Base-by-base conservation (phyloP, 2,888 invertebrate genomes). In the Eudemis profundana region DNA sequence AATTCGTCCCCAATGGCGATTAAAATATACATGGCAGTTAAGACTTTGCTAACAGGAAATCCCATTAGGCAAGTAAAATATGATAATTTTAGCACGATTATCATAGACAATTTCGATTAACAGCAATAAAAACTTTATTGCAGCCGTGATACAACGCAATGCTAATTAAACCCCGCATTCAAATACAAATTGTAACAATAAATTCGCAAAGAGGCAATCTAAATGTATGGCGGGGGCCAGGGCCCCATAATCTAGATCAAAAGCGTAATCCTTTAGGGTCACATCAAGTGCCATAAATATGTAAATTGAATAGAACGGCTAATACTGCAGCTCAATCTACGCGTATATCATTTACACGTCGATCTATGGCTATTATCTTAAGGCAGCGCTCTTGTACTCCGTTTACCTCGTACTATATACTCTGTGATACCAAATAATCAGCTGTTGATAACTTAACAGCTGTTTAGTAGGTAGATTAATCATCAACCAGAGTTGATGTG, bases 251-350 rank as follows among this genome's bases (percentile, higher is more conserved):
- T 67, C 69, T 70, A 68, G 68, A 69, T 69, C 70, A 67, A 61
- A 70, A 50, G 66, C 54, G 65, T 70, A 70, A 73, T 66, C 70
- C 63, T 66, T 68, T 65, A 67, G 67, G 69, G 67, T 69, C 68
- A 68, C 51, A 69, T 70, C 63, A 64, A 40, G 63, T 42, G 60
- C 68, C 60, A 72, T 74, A 68, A 74, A 70, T 74, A 66, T 68
- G 69, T 61, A 70, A 68, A 71, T 69, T 68, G 62, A 67, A 67
- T 67, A 46, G 63, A 60, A 64, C 60, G 54, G 50, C 65, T 69
- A 69, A 66, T 67, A 59, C 46, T 44, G 29, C 59, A 49, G 33
- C 36, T 51, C 47, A 64, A 67, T 67, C 64, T 64, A 67, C 29
- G 36, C 54, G 21, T 67, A 67, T 63, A 40, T 57, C 63, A 60